Evolutionary conservation across 2,797 vertebrate species (phyloP).

Genomic region (Menidia menidia): DNA sequence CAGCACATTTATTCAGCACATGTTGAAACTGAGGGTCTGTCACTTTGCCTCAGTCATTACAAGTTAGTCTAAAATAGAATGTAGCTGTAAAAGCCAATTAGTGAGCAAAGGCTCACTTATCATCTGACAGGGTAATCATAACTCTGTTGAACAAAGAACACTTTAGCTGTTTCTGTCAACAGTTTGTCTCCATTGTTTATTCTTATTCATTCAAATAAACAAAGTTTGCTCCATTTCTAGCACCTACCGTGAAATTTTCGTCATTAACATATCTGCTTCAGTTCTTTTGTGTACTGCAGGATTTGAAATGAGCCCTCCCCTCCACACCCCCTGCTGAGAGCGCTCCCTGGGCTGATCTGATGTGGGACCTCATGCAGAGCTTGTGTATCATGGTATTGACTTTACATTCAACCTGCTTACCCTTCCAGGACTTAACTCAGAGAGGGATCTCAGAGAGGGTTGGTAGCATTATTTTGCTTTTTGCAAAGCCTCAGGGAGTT

Average conservation of each 20-base stretch:
- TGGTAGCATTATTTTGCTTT: constrained; percentile 46
- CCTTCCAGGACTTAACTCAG: constrained; percentile 72
- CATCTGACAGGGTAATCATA: constrained; percentile 75
- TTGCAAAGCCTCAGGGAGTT: constrained; percentile 44
- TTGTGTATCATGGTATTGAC: constrained; percentile 77
- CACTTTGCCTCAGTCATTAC: constrained; percentile 57
- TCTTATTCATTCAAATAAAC: constrained; percentile 13
- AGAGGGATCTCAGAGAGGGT: constrained; percentile 58
- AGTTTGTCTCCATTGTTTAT: constrained; percentile 37
- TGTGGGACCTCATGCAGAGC: constrained; percentile 76
- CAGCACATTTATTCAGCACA: constrained; percentile 48
- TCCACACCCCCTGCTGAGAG: constrained; percentile 54
- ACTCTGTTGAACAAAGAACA: constrained; percentile 53
- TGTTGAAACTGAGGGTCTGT: constrained; percentile 68
- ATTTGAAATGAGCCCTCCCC: constrained; percentile 59
- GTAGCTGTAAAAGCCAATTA: constrained; percentile 70
- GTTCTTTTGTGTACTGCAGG: constrained; percentile 58
- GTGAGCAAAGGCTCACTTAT: constrained; percentile 61
- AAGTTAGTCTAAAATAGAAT: constrained; percentile 62
- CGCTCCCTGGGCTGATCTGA: constrained; percentile 68
- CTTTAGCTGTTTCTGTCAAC: constrained; percentile 34
- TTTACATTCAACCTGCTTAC: constrained; percentile 77
- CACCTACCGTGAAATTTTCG: constrained; percentile 60
- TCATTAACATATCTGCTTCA: constrained; percentile 58
- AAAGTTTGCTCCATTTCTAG: constrained; percentile 30